Evolutionary conservation across 1,140 invertebrate genomes (phyloP), one percentile per base, ranked within the genome.

Genomic region (Pseudomyrmex gracilis): DNA sequence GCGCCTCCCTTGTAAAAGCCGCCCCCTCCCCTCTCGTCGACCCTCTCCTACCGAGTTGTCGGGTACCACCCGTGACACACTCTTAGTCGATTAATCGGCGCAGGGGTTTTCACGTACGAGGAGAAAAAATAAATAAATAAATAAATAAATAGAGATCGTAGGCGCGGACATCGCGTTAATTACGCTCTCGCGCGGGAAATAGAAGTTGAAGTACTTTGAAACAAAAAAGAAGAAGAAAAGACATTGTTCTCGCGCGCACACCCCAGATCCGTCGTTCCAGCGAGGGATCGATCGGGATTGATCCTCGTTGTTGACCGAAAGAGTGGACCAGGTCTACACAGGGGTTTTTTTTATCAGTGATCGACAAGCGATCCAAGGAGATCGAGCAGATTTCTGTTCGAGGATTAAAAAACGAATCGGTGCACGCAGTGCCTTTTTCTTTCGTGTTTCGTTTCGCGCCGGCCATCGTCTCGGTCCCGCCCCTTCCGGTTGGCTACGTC

Each of bases 341-440:
- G 53, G 20, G 15, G n/a, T 57, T 70, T 58, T 57, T 70, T 58
- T 34, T 34, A 58, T 0, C 66, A 78, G 76, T 70, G 66, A 78
- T 70, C 12, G 10, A 78, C 61, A 20, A 22, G 34, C 13, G 61
- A 64, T 64, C 15, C 0, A 64, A 10, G 7, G 15, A 15, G 8
- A 9, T 70, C 66, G 51, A 49, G 66, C 66, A n/a, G 15, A 49
- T 22, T 34, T 34, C 34, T 17, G 64, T 67, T 10, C 17, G 9
- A n/a, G 34, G 51, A 34, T 34, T 34, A 34, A 34, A n/a, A 57
- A 63, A 9, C 57, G 57, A 43, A 34, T 24, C 64, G 58, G 64
- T 82, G 87, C 51, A 71, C 70, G 68, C 24, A 82, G 87, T 87
- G 87, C 86, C 74, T 88, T 86, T 85, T 58, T 84, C 53, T 60